Base-by-base conservation (phyloP, 2,113 vertebrate genomes). In the Neofelis nebulosa region DNA sequence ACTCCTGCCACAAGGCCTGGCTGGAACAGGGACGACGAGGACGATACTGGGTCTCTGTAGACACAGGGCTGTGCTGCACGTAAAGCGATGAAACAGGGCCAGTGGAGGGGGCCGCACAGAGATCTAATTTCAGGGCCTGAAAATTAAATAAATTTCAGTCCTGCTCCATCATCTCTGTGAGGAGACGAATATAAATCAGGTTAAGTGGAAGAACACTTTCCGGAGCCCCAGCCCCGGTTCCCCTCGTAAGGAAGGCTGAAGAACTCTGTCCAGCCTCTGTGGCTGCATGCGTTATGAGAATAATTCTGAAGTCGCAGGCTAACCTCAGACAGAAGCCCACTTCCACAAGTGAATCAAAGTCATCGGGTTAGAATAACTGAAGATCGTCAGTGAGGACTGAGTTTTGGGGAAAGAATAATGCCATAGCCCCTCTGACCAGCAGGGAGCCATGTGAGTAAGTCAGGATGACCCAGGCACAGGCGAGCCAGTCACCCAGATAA, bases 71-170 rank as follows among this genome's bases (percentile, higher is more conserved):
- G 27, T 80, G n/a, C 10, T 23, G 31, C 23, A 89, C 0, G 5
- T 14, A 25, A 86, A 52, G 21, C 13, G 25, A 87, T 23, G 29
- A 89, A 79, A 5, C 13, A 68, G n/a, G 38, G 29, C 33, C 61
- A 55, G 52, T 21, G 73, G 63, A 15, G 25, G 50, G 5, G 8
- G 25, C 73, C 19, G 83, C 97, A 95, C 78, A 31, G 88, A 11
- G 69, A 96, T 91, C 82, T 10, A 31, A 92, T 91, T 97, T 94
- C 2, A 0, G 2, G n/a, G 88, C 71, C 79, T 61, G 92, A 74
- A 92, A 68, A 31, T 86, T 87, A 76, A 97, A 98, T 89, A 96
- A 82, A 79, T 27, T 86, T 90, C 91, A 36, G 25, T 93, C 68
- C 92, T 92, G 74, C 71, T 84, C 31, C 68, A 7, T 41, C n/a